Conservation (phyloP, 2,888 invertebrate genomes). For the Neoitamus cyanurus region DNA sequence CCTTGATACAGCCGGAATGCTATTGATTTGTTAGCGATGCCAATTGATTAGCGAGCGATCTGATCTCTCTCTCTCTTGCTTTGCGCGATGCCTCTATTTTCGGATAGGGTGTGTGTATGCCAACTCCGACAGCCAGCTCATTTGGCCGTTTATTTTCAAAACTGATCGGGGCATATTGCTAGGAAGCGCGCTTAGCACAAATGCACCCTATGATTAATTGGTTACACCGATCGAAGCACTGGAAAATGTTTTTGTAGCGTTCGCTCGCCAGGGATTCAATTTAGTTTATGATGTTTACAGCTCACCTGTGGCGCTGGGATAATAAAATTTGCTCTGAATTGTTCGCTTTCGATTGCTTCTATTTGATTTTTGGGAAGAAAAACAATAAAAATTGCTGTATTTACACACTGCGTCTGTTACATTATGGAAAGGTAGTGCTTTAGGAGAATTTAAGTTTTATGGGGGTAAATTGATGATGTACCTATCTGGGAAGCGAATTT, state of each 20-base stretch:
- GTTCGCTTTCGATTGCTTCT: slow-evolving; percentile 3
- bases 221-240: slow-evolving; percentile 22
- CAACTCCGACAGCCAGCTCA: background rate
- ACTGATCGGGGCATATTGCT: background rate
- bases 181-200: background rate
- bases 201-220: slow-evolving; percentile 30
- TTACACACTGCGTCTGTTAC: background rate
- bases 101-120: background rate
- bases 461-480: background rate
- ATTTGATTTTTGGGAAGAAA: slow-evolving; percentile 18
- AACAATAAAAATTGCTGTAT: slow-evolving; percentile 1
- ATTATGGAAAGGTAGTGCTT: background rate
- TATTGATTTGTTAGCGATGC: slow-evolving; percentile 34
- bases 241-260: slow-evolving; percentile 18
- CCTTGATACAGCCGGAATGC: slow-evolving; percentile 3
- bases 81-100: background rate
- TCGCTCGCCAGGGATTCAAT: slow-evolving; percentile 20
- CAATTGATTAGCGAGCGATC: slow-evolving; percentile 34
- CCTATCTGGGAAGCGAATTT: background rate
- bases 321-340: slow-evolving; percentile 28
- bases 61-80: too few species aligned
- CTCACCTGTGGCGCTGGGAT: slow-evolving; percentile 35
- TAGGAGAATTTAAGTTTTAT: background rate
- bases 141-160: slow-evolving; percentile 34
- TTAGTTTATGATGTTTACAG: slow-evolving; percentile 38